Conservation (phyloP, 2,113 vertebrate genomes). For the Dissostichus mawsoni region DNA sequence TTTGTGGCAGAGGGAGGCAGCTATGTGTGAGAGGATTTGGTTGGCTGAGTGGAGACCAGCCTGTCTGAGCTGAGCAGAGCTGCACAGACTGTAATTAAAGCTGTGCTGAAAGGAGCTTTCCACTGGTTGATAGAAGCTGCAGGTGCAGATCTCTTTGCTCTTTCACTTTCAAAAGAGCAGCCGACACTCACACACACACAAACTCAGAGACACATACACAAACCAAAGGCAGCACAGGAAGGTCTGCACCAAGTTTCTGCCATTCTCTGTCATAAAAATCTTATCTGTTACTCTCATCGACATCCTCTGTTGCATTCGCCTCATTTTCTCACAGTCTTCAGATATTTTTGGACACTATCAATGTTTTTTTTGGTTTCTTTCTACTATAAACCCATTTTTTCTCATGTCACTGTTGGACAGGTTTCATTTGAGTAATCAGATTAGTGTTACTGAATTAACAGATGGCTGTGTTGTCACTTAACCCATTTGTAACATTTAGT, state of each 20-base stretch:
- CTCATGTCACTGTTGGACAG: neutral
- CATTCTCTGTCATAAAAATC: constrained; percentile 19
- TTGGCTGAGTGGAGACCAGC: constrained; percentile 55
- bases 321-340: constrained; percentile 17
- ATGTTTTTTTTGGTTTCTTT: constrained; percentile 8
- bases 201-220: constrained; percentile 1
- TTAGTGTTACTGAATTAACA: constrained; percentile 1
- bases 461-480: neutral
- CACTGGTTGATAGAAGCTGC: constrained; percentile 69
- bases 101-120: constrained; percentile 78
- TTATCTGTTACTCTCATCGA: neutral
- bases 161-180: constrained; percentile 58
- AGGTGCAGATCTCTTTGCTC: constrained; percentile 74
- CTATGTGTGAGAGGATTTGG: constrained; percentile 63
- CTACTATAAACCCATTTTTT: neutral
- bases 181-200: constrained; percentile 11
- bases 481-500: neutral
- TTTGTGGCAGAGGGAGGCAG: constrained; percentile 53
- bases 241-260: constrained; percentile 9
- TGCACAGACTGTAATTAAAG: constrained; percentile 74
- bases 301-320: neutral
- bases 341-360: neutral
- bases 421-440: constrained; percentile 20
- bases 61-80: constrained; percentile 61
- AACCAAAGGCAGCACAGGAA: neutral